Percentiles rank a stretch among this genome's conserved stretches.
Evolutionary conservation across 2,113 vertebrate genomes (phyloP).

Genomic region (Leucosticte australis): DNA sequence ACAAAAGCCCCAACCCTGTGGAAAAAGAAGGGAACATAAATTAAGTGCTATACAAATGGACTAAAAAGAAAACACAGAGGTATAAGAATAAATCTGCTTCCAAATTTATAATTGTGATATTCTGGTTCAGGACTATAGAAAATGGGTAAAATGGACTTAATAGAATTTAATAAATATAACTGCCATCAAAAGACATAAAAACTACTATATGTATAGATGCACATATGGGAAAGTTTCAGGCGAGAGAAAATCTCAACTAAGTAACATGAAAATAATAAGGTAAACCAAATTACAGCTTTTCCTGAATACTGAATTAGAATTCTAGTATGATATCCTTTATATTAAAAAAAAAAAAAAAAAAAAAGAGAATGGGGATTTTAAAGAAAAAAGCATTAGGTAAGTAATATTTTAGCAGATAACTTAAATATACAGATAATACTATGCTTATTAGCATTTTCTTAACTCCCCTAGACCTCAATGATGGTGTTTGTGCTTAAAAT

Average conservation of each 20-base stretch:
- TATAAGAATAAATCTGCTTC: not conserved
- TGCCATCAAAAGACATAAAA: not conserved
- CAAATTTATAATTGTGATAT: not conserved
- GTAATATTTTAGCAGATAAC: not conserved
- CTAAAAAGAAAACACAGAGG: not conserved
- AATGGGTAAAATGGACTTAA: not conserved
- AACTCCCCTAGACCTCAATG: not conserved
- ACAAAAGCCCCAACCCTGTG: rapidly evolving
- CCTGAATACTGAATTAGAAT: not conserved
- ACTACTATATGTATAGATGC: not conserved
- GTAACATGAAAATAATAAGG: not conserved
- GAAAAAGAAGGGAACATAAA: not conserved
- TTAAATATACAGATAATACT: not conserved
- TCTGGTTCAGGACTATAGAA: not conserved
- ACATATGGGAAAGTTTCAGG: not conserved
- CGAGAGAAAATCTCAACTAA: not conserved
- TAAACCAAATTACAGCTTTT: not conserved
- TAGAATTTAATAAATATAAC: not conserved
- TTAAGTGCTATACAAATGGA: not conserved
- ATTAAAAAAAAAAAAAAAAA: not conserved
- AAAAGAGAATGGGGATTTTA: not conserved
- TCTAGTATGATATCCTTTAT: not conserved
- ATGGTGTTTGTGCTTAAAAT: not conserved
- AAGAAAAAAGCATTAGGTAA: not conserved
- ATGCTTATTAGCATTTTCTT: not conserved